Percentiles rank a stretch among this genome's conserved stretches.
Conservation (phyloP, 2,113 vertebrate genomes). For the Vimba vimba region DNA sequence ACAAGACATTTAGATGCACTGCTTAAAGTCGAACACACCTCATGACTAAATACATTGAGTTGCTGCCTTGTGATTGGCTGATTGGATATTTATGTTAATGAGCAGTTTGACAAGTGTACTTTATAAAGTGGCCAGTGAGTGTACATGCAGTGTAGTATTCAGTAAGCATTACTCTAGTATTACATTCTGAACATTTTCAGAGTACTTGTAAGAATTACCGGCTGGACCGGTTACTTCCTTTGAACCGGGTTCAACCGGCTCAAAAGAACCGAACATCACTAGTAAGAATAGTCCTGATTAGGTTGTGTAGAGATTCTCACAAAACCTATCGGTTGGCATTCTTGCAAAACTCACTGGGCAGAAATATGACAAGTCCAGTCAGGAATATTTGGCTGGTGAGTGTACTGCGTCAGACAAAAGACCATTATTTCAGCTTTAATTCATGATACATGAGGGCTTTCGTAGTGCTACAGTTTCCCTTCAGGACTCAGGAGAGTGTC, state of each 20-base stretch:
- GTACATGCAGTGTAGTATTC: no score
- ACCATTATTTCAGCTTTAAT: not conserved
- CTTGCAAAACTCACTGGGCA: not conserved
- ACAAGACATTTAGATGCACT: no score
- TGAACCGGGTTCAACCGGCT: no score
- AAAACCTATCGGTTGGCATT: not conserved
- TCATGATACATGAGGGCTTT: not conserved
- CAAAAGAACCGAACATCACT: no score
- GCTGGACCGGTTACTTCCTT: no score
- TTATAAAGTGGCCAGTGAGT: no score
- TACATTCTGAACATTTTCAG: slow-evolving; percentile 3
- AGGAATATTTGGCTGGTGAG: slow-evolving; percentile 4
- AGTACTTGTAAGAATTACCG: not conserved
- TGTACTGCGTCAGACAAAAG: not conserved
- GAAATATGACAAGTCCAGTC: not conserved
- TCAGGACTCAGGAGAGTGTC: not conserved
- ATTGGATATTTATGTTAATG: no score
- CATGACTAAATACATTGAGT: no score
- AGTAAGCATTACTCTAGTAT: no score
- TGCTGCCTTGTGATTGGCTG: no score
- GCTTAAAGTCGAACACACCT: no score
- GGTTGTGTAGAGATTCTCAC: not conserved
- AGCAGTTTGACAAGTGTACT: no score
- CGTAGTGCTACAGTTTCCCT: not conserved
- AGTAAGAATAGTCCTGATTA: not conserved